phyloP scores from a whole-genome alignment of 2,797 vertebrate species.

The Momotus momota region DNA sequence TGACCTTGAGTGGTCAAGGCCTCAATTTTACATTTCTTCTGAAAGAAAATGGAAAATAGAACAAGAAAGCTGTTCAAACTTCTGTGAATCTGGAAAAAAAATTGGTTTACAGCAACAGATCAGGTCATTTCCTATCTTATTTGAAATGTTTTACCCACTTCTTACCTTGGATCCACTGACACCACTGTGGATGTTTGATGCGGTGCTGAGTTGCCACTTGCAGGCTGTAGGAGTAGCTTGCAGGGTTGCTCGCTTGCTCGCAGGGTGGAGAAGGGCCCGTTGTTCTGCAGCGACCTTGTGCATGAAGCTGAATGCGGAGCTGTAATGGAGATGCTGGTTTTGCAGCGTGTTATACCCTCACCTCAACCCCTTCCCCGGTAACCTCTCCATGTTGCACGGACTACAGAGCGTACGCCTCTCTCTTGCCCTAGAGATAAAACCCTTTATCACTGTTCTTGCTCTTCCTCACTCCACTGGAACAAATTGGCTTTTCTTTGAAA shows the following conservation, averaged over 20 bases:
- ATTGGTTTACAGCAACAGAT: conserved; percentile 25
- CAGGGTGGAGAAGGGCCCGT: not conserved
- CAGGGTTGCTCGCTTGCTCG: rapidly evolving
- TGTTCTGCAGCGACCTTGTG: not conserved
- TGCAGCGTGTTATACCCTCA: not conserved
- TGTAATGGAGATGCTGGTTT: not conserved
- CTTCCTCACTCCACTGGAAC: not conserved
- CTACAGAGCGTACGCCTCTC: too few species aligned
- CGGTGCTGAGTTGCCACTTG: not conserved
- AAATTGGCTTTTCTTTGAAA: not conserved
- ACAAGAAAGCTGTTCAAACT: conserved; percentile 63
- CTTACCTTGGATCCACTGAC: not conserved
- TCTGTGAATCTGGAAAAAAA: not conserved
- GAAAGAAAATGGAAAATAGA: conserved; percentile 72
- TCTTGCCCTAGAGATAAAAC: not conserved
- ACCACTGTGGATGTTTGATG: not conserved
- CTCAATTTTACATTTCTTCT: conserved; percentile 75
- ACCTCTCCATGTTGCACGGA: not conserved
- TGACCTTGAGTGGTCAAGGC: conserved; percentile 75
- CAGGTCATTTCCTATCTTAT: conserved; percentile 9
- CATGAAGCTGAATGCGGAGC: not conserved
- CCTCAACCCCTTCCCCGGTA: not conserved
- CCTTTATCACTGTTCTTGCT: not conserved
- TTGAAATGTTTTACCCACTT: not conserved
- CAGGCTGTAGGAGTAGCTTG: not conserved